Evolutionary conservation across 2,888 invertebrate species (phyloP).

Genomic region (Apamea monoglypha): DNA sequence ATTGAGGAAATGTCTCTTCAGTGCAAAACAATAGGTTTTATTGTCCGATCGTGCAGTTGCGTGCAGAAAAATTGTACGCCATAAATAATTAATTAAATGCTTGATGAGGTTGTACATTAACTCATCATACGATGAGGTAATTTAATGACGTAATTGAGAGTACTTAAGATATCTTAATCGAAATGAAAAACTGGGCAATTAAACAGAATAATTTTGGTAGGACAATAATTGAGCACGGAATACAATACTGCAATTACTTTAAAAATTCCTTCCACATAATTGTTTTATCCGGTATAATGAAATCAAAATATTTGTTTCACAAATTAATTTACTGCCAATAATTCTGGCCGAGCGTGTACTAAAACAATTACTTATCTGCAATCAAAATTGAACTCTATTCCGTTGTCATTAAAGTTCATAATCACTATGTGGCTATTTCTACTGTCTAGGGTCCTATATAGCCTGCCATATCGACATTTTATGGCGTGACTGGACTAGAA

Average conservation of each 20-base stretch:
- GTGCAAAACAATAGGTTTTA: slow-evolving; percentile 58
- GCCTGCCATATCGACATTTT: slow-evolving; percentile 34
- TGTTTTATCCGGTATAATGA: slow-evolving; percentile 26
- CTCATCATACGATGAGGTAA: background rate
- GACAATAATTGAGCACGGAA: slow-evolving; percentile 21
- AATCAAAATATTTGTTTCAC: slow-evolving; percentile 43
- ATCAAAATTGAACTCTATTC: background rate
- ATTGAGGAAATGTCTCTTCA: slow-evolving; percentile 62
- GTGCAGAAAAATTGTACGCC: slow-evolving; percentile 45
- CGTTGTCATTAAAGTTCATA: background rate
- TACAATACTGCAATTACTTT: slow-evolving; percentile 32
- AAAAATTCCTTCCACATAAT: slow-evolving; percentile 16
- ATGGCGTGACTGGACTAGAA: slow-evolving; percentile 61
- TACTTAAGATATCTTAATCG: slow-evolving; percentile 37
- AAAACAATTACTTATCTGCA: background rate
- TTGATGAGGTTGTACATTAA: slow-evolving; percentile 11
- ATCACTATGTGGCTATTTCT: background rate
- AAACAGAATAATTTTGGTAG: slow-evolving; percentile 10
- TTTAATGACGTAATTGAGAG: slow-evolving; percentile 28
- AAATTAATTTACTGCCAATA: slow-evolving; percentile 32
- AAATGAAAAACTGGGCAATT: slow-evolving; percentile 33
- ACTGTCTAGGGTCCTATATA: slow-evolving; percentile 34
- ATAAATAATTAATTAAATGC: slow-evolving; percentile 26
- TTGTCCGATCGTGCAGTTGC: slow-evolving; percentile 39
- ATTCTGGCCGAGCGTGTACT: slow-evolving; percentile 43